Evolutionary conservation across 2,113 vertebrate species (phyloP).

Genomic region (Mustelus asterias): DNA sequence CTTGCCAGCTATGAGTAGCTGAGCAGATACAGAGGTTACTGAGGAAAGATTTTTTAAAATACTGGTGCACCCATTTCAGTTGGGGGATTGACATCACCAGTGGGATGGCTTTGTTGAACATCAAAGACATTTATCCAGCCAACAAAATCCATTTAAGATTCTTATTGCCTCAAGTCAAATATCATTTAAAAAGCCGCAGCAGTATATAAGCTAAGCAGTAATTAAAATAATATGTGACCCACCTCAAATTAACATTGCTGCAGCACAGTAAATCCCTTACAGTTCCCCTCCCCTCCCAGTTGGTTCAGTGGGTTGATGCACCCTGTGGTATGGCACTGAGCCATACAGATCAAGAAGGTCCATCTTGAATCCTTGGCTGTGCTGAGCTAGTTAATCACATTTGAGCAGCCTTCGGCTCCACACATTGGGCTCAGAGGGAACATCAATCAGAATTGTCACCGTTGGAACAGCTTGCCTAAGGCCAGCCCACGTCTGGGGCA

Average conservation of each 20-base stretch:
- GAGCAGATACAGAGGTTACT: neutral
- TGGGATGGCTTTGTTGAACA: neutral
- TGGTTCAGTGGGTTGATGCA: neutral
- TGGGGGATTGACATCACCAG: neutral
- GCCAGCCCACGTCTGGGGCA: too few relatives aligned
- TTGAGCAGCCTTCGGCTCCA: neutral
- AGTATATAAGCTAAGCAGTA: neutral
- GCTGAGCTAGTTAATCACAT: neutral
- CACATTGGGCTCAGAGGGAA: neutral
- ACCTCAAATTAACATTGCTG: neutral
- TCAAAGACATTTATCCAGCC: neutral
- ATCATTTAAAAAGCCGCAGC: neutral
- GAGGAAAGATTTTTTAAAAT: neutral
- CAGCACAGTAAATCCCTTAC: neutral
- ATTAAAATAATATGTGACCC: neutral
- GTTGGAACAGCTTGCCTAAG: too few relatives aligned
- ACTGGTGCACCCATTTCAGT: neutral
- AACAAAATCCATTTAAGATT: slow-evolving; percentile 1
- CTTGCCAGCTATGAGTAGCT: neutral
- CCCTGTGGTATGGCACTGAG: neutral
- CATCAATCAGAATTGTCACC: neutral
- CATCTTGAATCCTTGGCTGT: neutral
- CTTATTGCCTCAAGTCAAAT: neutral
- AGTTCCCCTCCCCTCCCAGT: neutral
- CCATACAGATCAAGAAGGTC: neutral